Evolutionary conservation across 2,888 invertebrate species (phyloP).

Genomic region (Plagodis pulveraria): DNA sequence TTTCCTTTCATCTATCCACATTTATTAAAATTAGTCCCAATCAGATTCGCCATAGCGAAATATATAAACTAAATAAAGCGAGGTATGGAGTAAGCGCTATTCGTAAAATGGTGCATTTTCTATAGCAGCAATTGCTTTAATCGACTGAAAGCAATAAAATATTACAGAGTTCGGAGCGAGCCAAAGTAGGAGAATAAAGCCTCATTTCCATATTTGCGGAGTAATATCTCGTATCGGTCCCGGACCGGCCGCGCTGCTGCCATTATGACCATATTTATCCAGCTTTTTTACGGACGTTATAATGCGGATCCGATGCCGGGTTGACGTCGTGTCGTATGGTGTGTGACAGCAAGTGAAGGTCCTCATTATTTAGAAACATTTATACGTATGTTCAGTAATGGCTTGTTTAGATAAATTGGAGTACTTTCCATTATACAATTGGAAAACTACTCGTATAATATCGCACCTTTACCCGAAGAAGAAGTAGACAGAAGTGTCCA

Average conservation of each 20-base stretch:
- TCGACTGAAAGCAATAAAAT: slow-evolving; percentile 29
- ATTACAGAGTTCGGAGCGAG: slow-evolving; percentile 21
- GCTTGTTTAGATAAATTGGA: slow-evolving; percentile 6
- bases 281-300: slow-evolving; percentile 27
- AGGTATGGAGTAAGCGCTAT: slow-evolving; percentile 5
- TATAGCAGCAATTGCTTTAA: slow-evolving; percentile 24
- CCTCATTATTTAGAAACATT: slow-evolving; percentile 19
- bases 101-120: slow-evolving; percentile 14
- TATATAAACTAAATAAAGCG: background rate
- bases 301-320: slow-evolving; percentile 20
- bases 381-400: slow-evolving; percentile 8
- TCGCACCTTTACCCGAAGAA: no score
- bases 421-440: no score
- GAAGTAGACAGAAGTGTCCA: no score
- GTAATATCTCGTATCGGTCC: slow-evolving; percentile 31
- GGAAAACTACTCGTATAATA: no score
- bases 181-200: slow-evolving; percentile 33
- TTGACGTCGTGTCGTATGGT: slow-evolving; percentile 17
- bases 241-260: slow-evolving; percentile 16
- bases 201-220: slow-evolving; percentile 36
- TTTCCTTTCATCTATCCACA: no score
- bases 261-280: slow-evolving; percentile 34
- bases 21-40: background rate
- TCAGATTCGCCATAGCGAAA: slow-evolving; percentile 7
- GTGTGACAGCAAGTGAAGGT: background rate